phyloP scores from a whole-genome alignment of 2,888 invertebrate species.

The Tetranychus piercei region DNA sequence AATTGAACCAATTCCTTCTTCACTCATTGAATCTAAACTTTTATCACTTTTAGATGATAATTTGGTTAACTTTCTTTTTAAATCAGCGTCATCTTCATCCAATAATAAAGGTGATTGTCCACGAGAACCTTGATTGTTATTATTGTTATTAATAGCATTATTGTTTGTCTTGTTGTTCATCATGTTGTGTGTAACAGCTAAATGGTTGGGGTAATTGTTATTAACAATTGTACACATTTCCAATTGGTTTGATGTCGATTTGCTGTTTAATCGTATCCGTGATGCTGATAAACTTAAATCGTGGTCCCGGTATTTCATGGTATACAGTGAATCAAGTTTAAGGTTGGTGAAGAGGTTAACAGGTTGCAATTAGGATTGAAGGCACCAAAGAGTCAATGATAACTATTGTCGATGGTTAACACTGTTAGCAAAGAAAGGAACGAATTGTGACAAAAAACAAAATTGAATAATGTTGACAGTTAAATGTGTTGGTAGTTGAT shows the following conservation, averaged over 20 bases:
- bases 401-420: too few relatives aligned
- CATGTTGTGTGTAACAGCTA: not conserved
- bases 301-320: not conserved
- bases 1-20: not conserved
- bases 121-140: not conserved
- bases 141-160: not conserved
- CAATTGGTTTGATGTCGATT: not conserved
- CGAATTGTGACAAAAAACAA: too few relatives aligned
- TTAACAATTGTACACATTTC: not conserved
- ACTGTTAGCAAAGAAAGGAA: too few relatives aligned
- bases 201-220: not conserved
- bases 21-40: slow-evolving; percentile 1
- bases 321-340: too few relatives aligned
- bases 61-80: not conserved
- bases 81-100: not conserved
- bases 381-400: too few relatives aligned
- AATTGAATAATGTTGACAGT: too few relatives aligned
- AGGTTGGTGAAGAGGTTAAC: too few relatives aligned
- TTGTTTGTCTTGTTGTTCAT: not conserved
- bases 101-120: not conserved
- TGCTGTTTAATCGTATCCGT: not conserved
- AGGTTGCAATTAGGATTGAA: too few relatives aligned
- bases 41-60: not conserved
- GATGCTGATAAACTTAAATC: not conserved
- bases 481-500: not conserved